Evolutionary conservation across 2,888 invertebrate genomes (phyloP).

Genomic region (Diarsia mendica): DNA sequence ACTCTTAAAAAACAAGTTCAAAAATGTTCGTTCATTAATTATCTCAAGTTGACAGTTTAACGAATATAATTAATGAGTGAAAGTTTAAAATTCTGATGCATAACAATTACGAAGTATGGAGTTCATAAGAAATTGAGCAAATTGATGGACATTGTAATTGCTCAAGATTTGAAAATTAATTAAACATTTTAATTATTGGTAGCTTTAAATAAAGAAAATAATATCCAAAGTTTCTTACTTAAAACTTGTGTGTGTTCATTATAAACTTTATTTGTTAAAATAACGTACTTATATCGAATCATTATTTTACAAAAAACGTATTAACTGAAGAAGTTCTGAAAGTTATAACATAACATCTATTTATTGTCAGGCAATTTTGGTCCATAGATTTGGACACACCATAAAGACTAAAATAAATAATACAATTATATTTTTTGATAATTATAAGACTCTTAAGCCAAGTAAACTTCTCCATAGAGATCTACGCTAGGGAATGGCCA

Average conservation of each 20-base stretch:
- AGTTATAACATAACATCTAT: neutral
- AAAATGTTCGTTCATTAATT: constrained; percentile 21
- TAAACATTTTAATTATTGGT: constrained; percentile 25
- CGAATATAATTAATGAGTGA: constrained; percentile 28
- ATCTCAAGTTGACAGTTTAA: constrained; percentile 27
- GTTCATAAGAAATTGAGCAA: neutral
- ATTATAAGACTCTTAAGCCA: too few species aligned
- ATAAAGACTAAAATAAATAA: too few species aligned
- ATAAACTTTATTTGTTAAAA: constrained; percentile 14
- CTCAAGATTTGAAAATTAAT: constrained; percentile 24
- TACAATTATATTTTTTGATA: too few species aligned
- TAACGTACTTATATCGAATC: neutral
- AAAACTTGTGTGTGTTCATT: constrained; percentile 27
- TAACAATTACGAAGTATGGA: constrained; percentile 11
- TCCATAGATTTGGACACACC: too few species aligned
- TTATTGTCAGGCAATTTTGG: too few species aligned
- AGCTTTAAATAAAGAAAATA: constrained; percentile 13
- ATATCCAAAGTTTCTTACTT: neutral
- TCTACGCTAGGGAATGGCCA: too few species aligned
- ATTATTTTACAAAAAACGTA: constrained; percentile 10
- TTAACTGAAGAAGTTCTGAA: neutral
- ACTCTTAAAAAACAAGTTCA: neutral
- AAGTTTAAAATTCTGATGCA: constrained; percentile 4
- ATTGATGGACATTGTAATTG: neutral
- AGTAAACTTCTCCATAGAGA: too few species aligned